Conservation (phyloP, 37 sponge, comb jelly and placozoan species). For the Agelas oroides region DNA sequence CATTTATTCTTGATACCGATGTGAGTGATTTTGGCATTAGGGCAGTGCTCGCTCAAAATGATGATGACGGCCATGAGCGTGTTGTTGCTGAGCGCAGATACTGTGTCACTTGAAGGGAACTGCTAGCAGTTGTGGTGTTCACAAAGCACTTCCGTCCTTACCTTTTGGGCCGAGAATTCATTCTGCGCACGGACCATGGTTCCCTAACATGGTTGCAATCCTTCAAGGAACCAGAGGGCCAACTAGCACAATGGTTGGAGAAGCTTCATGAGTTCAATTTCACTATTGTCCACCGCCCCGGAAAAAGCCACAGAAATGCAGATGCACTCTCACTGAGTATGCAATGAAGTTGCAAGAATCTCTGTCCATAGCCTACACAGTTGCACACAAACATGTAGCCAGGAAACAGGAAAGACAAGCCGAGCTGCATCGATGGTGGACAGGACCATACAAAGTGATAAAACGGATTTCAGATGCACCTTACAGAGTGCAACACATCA, state of each 20-base stretch:
- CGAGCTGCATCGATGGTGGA: conserved; percentile 43
- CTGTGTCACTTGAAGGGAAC: conserved; percentile 40
- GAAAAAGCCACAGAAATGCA: conserved; percentile 28
- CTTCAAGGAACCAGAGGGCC: conserved; percentile 40
- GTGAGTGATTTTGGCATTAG: too few species aligned
- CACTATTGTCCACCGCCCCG: conserved; percentile 20
- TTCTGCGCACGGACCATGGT: too few species aligned
- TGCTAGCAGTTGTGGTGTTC: conserved; percentile 38
- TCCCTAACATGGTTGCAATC: conserved; percentile 20
- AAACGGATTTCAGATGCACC: conserved; percentile 13
- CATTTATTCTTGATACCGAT: too few species aligned
- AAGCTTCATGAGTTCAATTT: conserved; percentile 37
- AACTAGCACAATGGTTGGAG: conserved; percentile 38
- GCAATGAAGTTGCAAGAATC: conserved; percentile 8
- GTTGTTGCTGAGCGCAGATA: conserved; percentile 22
- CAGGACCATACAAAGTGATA: conserved; percentile 39
- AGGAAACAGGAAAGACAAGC: not conserved
- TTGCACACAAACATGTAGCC: not conserved
- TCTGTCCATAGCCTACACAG: conserved; percentile 19
- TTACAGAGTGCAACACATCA: conserved; percentile 28
- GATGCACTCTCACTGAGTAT: conserved; percentile 42
- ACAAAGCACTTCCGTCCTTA: conserved; percentile 22
- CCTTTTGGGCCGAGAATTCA: too few species aligned
- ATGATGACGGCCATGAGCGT: conserved; percentile 18
- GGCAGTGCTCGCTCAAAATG: conserved; percentile 12